A percentile compares a stretch with the other conserved stretches of the same genome.
Evolutionary conservation across 2,797 vertebrate genomes (phyloP).

Genomic region (Neosilurus hyrtlii): DNA sequence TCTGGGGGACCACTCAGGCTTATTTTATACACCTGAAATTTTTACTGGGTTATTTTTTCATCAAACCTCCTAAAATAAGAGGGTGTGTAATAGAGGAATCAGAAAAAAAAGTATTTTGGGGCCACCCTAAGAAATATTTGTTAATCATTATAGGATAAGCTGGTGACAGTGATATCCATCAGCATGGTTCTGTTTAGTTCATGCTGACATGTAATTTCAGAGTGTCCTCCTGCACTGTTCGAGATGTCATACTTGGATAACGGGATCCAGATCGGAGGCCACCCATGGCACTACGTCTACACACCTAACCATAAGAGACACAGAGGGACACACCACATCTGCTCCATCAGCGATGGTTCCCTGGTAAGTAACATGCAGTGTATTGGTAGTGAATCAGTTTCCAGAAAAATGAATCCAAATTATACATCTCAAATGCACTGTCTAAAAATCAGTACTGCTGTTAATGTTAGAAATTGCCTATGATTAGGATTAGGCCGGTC

Average conservation of each 20-base stretch:
- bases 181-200: neutral
- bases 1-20: too few species aligned
- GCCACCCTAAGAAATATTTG: neutral
- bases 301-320: slow-evolving; percentile 88
- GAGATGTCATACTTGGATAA: slow-evolving; percentile 86
- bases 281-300: slow-evolving; percentile 96
- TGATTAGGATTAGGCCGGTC: neutral
- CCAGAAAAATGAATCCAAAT: neutral
- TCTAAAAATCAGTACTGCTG: neutral
- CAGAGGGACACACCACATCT: slow-evolving; percentile 88
- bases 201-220: slow-evolving; percentile 63
- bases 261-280: slow-evolving; percentile 90
- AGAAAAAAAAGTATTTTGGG: too few species aligned
- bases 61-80: too few species aligned
- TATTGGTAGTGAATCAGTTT: neutral
- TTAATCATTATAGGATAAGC: neutral
- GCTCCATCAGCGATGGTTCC: slow-evolving; percentile 81
- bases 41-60: too few species aligned
- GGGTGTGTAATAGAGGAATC: too few species aligned
- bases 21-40: too few species aligned
- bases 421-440: neutral
- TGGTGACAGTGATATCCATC: neutral
- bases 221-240: slow-evolving; percentile 84
- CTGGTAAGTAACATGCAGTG: slow-evolving; percentile 74
- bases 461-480: neutral